Base-by-base conservation (phyloP, 2,797 vertebrate genomes). In the Mus caroli region DNA sequence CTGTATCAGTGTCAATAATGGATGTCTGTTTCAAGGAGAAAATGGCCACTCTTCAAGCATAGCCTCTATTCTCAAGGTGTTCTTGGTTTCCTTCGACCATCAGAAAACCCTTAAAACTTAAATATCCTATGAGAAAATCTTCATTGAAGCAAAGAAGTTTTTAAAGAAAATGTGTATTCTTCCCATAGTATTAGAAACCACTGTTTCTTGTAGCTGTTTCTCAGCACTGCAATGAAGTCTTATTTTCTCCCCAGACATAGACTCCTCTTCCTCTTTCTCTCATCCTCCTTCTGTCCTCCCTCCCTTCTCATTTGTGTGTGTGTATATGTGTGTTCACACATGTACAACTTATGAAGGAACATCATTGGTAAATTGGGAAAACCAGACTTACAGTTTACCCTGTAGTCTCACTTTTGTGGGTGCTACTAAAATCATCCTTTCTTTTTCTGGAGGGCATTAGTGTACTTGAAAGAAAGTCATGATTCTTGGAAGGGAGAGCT, bases 141-240 rank as follows among this genome's bases (percentile, higher is more conserved):
- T 50, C 62, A 37, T 43, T 90, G 92, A 96, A 91, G 58, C 54
- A 83, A 91, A 67, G 10, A 84, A 89, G 50, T 43, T 46, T 24
- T 50, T 52, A 85, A 79, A 17, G 28, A 43, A 11, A 76, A n/a
- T 10, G 13, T 31, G 3, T 64, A n/a, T n/a, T 56, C 71, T 83
- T 80, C 82, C 50, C 0, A 43, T 43, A 76, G 37, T 50, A 11
- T 69, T 67, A 56, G 43, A 95, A 90, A 86, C 2, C n/a, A n/a
- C 1, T 19, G 84, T 3, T 31, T 58, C 46, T 80, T 88, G 24
- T 40, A 43, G 28, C 13, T 15, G 0, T 17, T 24, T 26, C 52
- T 4, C 7, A 24, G 52, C 22, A 56, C 46, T 43, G 1, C 1
- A 31, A 19, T 40, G 58, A 62, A 76, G 4, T 37, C 91, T 77